Percentiles rank a stretch among this genome's conserved stretches.
Evolutionary conservation across 2,797 vertebrate genomes (phyloP).

Genomic region (Smutsia temminckii): DNA sequence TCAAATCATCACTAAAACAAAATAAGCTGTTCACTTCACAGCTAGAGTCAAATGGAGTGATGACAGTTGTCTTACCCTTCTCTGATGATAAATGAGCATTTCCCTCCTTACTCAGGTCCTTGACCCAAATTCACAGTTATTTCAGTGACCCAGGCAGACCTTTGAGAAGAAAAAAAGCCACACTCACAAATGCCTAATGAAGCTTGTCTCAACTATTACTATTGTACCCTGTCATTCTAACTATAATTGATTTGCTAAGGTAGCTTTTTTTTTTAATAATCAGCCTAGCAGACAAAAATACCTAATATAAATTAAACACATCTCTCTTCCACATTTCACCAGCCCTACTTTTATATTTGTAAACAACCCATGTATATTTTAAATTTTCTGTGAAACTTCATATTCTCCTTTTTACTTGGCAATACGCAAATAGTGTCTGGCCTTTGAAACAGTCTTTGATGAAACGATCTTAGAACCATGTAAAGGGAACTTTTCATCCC

Average conservation of each 20-base stretch:
- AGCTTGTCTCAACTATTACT: conserved; percentile 75
- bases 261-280: conserved; percentile 63
- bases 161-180: conserved; percentile 65
- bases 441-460: not conserved
- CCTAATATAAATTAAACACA: conserved; percentile 57
- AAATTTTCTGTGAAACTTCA: conserved; percentile 51
- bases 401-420: not conserved
- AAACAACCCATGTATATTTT: not conserved
- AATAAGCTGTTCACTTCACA: conserved; percentile 81
- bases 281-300: conserved; percentile 65
- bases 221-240: conserved; percentile 71
- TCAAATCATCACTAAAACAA: conserved; percentile 84
- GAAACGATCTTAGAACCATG: not conserved
- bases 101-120: conserved; percentile 71
- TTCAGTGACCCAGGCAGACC: conserved; percentile 74
- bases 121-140: conserved; percentile 82
- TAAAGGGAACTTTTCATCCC: not conserved
- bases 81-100: conserved; percentile 82
- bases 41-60: conserved; percentile 81
- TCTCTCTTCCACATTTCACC: not conserved
- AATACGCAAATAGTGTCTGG: not conserved
- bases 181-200: conserved; percentile 76
- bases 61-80: conserved; percentile 77
- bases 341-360: not conserved
- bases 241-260: conserved; percentile 77